Percentiles rank a stretch among this genome's conserved stretches.
Conservation (phyloP, 2,113 vertebrate genomes). For the Istiophorus platypterus region DNA sequence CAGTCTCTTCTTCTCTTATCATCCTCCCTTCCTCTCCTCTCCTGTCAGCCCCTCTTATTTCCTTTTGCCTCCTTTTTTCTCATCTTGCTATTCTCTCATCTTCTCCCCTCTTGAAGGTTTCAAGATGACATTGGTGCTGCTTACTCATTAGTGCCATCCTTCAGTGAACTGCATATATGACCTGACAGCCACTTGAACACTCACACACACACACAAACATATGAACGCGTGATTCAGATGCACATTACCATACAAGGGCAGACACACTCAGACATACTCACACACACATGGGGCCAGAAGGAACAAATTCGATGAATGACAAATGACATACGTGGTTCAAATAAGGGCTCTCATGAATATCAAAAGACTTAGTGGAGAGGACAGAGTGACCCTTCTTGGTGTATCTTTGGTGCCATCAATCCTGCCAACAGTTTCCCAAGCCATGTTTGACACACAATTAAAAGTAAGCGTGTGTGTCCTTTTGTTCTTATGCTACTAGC, state of each 20-base stretch:
- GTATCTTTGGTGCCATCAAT: not conserved
- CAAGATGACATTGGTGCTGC: slow-evolving; percentile 61
- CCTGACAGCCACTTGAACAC: slow-evolving; percentile 53
- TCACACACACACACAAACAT: slow-evolving; percentile 9
- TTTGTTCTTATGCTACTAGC: not conserved
- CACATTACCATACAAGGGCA: slow-evolving; percentile 48
- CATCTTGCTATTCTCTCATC: slow-evolving; percentile 40
- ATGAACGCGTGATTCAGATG: slow-evolving; percentile 37
- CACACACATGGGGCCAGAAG: slow-evolving; percentile 17
- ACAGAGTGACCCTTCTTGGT: slow-evolving; percentile 46
- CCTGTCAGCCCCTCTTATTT: slow-evolving; percentile 37
- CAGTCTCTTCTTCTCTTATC: slow-evolving; percentile 31
- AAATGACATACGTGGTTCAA: slow-evolving; percentile 50
- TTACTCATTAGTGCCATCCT: slow-evolving; percentile 62
- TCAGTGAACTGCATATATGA: slow-evolving; percentile 57
- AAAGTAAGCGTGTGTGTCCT: slow-evolving; percentile 4
- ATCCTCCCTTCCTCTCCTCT: slow-evolving; percentile 29
- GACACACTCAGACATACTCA: not conserved
- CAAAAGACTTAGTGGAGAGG: slow-evolving; percentile 55
- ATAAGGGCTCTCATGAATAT: slow-evolving; percentile 42
- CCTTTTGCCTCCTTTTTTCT: slow-evolving; percentile 47
- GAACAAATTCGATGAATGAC: slow-evolving; percentile 65
- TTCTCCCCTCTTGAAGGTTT: slow-evolving; percentile 52
- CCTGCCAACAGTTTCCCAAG: not conserved
- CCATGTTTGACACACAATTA: slow-evolving; percentile 23